Conservation (phyloP, 2,888 invertebrate species). For the Temnothorax ravouxi region DNA sequence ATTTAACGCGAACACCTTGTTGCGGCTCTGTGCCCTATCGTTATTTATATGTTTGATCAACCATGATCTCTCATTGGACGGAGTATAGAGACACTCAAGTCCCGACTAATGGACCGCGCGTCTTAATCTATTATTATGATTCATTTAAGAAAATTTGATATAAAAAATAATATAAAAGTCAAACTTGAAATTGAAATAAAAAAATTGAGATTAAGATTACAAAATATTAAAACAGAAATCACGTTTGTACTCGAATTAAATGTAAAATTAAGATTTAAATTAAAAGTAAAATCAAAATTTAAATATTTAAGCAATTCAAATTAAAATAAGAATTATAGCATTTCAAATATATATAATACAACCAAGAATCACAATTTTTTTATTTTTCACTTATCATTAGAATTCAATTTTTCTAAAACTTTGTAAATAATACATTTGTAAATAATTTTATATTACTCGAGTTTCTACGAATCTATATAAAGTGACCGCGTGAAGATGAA, state of each 20-base stretch:
- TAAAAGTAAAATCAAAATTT: not conserved
- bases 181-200: not conserved
- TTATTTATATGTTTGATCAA: too few relatives aligned
- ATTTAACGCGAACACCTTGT: too few relatives aligned
- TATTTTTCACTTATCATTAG: not conserved
- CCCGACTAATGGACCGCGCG: not conserved
- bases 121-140: not conserved
- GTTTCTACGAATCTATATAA: not conserved
- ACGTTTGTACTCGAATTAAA: constrained; percentile 2
- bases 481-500: not conserved
- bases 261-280: not conserved
- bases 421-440: not conserved
- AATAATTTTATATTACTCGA: not conserved
- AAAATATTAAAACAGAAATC: not conserved
- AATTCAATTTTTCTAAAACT: not conserved
- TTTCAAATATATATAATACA: not conserved
- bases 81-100: constrained; percentile 2
- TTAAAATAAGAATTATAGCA: not conserved
- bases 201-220: not conserved
- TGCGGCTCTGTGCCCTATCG: too few relatives aligned
- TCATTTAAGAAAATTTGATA: not conserved
- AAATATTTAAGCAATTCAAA: not conserved
- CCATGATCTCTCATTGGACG: too few relatives aligned
- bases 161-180: not conserved
- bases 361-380: not conserved